Evolutionary conservation across 2,888 invertebrate genomes (phyloP), one percentile per base, ranked within the genome.

Genomic region (Creontiades dilutus): DNA sequence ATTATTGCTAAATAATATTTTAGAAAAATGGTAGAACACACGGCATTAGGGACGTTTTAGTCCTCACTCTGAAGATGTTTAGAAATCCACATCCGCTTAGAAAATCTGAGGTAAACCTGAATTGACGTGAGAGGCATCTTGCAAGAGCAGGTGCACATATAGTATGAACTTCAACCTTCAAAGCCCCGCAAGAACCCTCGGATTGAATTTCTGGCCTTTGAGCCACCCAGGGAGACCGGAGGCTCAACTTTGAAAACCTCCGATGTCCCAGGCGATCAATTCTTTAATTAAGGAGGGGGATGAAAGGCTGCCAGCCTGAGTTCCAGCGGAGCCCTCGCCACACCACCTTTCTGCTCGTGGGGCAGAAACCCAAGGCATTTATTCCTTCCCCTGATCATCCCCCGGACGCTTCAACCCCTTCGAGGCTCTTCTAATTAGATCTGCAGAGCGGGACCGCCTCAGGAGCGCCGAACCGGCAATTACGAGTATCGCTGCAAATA

Each of bases 211-310:
- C 78, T 80, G 47, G 46, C 78, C 46, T 80, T 80, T 80, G 78
- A 80, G 78, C 78, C 16, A 46, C 76, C 37, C 1, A 46, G 78
- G 47, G 19, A 47, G 46, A 12, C 19, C n/a, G 1, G 46, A 37
- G 78, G 78, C 78, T 47, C 78, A 47, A 47, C 47, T 80, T 16
- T 80, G 68, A 68, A 68, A 68, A 68, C 68, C 68, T 7, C 37
- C 27, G 68, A 23, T 68, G 68, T 57, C 37, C 85, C 85, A 61
- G 61, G 52, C 48, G 85, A 85, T 85, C 85, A 57, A 85, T 85
- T 85, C 85, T 85, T 57, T 57, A 85, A 85, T 85, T 85, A 85
- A 85, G 57, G n/a, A 61, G 85, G 37, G 85, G 82, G 57, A 85
- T 61, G 61, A 85, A 85, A 85, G 85, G 55, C 23, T 14, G 28